Evolutionary conservation across 2,113 vertebrate genomes (phyloP).

Genomic region (Nibea coibor): DNA sequence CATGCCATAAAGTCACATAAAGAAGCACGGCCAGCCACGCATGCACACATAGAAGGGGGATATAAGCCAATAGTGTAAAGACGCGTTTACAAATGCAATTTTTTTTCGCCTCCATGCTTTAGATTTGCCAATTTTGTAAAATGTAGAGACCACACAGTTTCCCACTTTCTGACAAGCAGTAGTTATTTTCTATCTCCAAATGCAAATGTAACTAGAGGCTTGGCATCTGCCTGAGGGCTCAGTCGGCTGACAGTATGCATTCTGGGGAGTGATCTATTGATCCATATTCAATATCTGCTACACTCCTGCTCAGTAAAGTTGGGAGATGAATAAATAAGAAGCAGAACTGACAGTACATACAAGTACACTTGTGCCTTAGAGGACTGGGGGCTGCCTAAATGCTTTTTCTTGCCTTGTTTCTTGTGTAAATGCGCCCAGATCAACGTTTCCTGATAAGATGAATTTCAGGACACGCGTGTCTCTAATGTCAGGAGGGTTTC

Average conservation of each 20-base stretch:
- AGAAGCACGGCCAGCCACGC: slow-evolving; percentile 4
- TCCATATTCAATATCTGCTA: slow-evolving; percentile 84
- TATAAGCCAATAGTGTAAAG: background rate
- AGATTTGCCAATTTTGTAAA: slow-evolving; percentile 54
- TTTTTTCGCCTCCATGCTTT: slow-evolving; percentile 25
- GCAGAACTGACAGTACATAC: slow-evolving; percentile 75
- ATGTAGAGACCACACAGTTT: slow-evolving; percentile 46
- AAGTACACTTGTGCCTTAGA: slow-evolving; percentile 56
- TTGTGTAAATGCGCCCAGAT: slow-evolving; percentile 37
- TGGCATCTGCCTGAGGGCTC: slow-evolving; percentile 77
- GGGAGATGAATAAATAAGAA: slow-evolving; percentile 78
- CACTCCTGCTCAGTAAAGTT: slow-evolving; percentile 79
- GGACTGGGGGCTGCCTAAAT: slow-evolving; percentile 46
- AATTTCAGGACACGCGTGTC: slow-evolving; percentile 15
- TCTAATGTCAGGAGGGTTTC: background rate
- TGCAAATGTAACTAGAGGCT: slow-evolving; percentile 80
- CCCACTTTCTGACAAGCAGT: slow-evolving; percentile 63
- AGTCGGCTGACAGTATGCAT: slow-evolving; percentile 81
- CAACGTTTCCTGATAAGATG: slow-evolving; percentile 17
- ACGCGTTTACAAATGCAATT: slow-evolving; percentile 10
- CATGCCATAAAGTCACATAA: slow-evolving; percentile 55
- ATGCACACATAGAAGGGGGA: background rate
- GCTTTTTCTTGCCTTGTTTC: slow-evolving; percentile 27
- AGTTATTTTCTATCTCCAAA: slow-evolving; percentile 79
- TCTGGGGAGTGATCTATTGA: slow-evolving; percentile 84